Percentiles rank a stretch among this genome's conserved stretches.
Conservation (phyloP, 37 sponge, comb jelly and placozoan genomes). For the Haliclona indistincta region DNA sequence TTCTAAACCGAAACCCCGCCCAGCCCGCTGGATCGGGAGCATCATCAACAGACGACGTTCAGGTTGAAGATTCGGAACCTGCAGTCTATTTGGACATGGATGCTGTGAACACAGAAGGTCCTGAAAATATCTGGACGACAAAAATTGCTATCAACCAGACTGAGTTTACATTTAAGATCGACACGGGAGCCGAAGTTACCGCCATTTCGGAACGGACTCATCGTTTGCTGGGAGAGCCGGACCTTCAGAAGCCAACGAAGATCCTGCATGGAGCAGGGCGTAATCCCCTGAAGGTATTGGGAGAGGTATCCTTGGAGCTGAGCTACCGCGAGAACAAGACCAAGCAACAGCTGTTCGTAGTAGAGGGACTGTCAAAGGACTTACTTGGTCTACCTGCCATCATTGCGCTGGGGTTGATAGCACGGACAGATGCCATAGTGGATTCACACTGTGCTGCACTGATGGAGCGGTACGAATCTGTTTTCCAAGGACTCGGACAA, state of each 20-base stretch:
- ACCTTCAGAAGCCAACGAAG: constrained; percentile 5
- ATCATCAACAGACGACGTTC: too few species aligned
- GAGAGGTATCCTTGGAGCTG: too few species aligned
- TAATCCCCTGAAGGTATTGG: constrained; percentile 1
- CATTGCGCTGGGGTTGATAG: constrained; percentile 9
- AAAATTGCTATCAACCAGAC: not conserved
- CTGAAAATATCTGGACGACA: constrained; percentile 8
- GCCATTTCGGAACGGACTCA: constrained; percentile 5
- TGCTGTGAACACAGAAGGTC: not conserved
- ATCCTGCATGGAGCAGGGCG: constrained; percentile 3
- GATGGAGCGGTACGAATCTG: constrained; percentile 11
- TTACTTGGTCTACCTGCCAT: constrained; percentile 22
- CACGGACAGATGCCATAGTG: not conserved
- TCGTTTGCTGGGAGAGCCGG: not conserved
- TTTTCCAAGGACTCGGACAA: constrained; percentile 6
- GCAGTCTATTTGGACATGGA: too few species aligned
- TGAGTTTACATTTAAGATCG: constrained; percentile 27
- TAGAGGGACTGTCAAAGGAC: constrained; percentile 1
- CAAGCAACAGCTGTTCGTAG: constrained; percentile 10
- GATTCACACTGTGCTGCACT: not conserved
- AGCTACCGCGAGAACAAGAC: constrained; percentile 1
- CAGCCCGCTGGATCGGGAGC: too few species aligned
- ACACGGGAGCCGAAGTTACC: constrained; percentile 47
- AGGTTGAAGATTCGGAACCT: not conserved
- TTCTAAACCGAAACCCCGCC: too few species aligned